Conservation (phyloP, 92 coral and sea anemone species). For the Isaurus tuberculatus region DNA sequence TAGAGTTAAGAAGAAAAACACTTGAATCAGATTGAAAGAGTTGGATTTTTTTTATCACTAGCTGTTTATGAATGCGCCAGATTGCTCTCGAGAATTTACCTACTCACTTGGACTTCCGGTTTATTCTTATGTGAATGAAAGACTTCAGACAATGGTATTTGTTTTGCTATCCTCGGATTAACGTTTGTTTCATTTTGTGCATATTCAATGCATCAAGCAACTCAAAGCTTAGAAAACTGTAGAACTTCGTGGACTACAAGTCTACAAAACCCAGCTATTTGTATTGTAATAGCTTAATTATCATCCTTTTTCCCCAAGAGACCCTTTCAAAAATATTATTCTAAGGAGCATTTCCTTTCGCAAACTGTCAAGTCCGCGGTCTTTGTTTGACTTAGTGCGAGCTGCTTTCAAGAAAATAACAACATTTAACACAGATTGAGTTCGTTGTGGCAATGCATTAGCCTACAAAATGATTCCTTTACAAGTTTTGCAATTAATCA, state of each 20-base stretch:
- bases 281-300: neutral
- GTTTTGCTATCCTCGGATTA: conserved; percentile 73
- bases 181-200: conserved; percentile 71
- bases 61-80: conserved; percentile 67
- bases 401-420: neutral
- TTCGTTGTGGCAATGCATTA: neutral
- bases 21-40: neutral
- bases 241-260: neutral
- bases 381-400: conserved; percentile 1
- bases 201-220: conserved; percentile 59
- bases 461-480: neutral
- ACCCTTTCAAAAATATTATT: conserved; percentile 33
- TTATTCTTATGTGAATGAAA: conserved; percentile 74
- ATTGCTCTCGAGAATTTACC: conserved; percentile 63
- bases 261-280: neutral
- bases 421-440: neutral
- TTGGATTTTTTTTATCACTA: neutral
- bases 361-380: conserved; percentile 3
- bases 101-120: conserved; percentile 91
- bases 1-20: neutral
- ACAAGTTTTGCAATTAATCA: conserved; percentile 11
- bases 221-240: neutral
- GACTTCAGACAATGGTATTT: conserved; percentile 78
- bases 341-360: neutral
- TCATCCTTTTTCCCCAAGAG: neutral